Conservation (phyloP, 2,888 invertebrate genomes). For the Orthonevra nobilis region DNA sequence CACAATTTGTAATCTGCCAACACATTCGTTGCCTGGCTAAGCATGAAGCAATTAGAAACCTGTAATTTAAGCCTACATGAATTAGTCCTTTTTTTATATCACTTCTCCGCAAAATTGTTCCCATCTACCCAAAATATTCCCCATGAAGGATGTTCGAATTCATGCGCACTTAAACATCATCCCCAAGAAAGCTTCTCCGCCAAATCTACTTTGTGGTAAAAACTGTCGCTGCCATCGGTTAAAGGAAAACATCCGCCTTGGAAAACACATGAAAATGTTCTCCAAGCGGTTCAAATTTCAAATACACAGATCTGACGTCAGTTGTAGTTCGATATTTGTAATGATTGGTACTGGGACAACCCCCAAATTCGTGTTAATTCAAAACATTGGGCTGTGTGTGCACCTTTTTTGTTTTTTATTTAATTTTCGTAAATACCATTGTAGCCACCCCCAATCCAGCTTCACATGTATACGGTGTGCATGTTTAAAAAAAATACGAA, state of each 20-base stretch:
- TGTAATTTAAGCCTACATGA: constrained; percentile 59
- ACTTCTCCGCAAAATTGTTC: constrained; percentile 7
- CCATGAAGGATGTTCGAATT: neutral
- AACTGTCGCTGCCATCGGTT: constrained; percentile 45
- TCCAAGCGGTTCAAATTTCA: constrained; percentile 52
- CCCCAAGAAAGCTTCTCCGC: constrained; percentile 17
- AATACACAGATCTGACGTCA: constrained; percentile 75
- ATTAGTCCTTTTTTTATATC: constrained; percentile 55
- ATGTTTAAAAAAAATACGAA: neutral
- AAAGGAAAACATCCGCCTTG: constrained; percentile 27
- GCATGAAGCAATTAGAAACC: constrained; percentile 53
- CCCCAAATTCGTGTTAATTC: constrained; percentile 50
- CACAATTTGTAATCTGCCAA: constrained; percentile 48
- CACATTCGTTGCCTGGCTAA: constrained; percentile 37
- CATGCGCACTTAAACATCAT: constrained; percentile 22
- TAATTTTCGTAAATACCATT: constrained; percentile 34
- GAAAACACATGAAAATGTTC: constrained; percentile 31
- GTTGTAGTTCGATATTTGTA: constrained; percentile 80
- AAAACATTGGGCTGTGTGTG: constrained; percentile 41
- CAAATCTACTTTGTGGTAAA: neutral
- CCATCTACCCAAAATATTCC: neutral
- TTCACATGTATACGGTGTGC: neutral
- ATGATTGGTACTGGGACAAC: constrained; percentile 78
- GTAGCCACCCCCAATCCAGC: constrained; percentile 9
- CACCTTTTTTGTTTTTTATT: constrained; percentile 47